Evolutionary conservation across 2,888 invertebrate species (phyloP).

Genomic region (Mimachlamys varia): DNA sequence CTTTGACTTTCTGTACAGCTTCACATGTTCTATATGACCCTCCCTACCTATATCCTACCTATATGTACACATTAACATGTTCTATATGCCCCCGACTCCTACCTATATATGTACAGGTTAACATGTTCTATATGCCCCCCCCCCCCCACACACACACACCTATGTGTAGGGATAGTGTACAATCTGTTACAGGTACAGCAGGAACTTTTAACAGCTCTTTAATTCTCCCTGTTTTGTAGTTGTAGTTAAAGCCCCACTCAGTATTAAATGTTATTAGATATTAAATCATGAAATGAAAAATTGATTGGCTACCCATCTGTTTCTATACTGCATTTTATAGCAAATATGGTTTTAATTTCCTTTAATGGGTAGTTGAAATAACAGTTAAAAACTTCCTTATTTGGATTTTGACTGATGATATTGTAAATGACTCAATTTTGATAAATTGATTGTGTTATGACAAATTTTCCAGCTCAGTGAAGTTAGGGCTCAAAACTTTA

Average conservation of each 20-base stretch:
- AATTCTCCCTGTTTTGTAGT: not conserved
- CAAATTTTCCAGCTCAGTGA: not conserved
- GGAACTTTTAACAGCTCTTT: not conserved
- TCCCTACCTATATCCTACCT: too few relatives aligned
- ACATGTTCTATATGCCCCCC: too few relatives aligned
- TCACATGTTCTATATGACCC: too few relatives aligned
- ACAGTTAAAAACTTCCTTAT: not conserved
- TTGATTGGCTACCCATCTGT: not conserved
- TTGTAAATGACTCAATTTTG: not conserved
- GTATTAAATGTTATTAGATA: too few relatives aligned
- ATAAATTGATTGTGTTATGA: not conserved
- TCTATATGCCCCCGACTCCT: too few relatives aligned
- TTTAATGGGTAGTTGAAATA: not conserved
- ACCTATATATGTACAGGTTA: not conserved
- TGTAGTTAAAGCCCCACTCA: too few relatives aligned
- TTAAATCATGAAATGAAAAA: too few relatives aligned
- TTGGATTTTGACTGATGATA: not conserved
- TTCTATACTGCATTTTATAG: not conserved
- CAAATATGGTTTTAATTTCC: not conserved
- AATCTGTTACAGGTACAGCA: constrained; percentile 1
- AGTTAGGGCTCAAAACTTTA: too few relatives aligned
- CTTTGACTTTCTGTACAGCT: too few relatives aligned
- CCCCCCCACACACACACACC: too few relatives aligned
- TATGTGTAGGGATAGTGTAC: too few relatives aligned
- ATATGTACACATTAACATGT: not conserved